Evolutionary conservation across 2,113 vertebrate genomes (phyloP).

Genomic region (Prochilodus magdalenae): DNA sequence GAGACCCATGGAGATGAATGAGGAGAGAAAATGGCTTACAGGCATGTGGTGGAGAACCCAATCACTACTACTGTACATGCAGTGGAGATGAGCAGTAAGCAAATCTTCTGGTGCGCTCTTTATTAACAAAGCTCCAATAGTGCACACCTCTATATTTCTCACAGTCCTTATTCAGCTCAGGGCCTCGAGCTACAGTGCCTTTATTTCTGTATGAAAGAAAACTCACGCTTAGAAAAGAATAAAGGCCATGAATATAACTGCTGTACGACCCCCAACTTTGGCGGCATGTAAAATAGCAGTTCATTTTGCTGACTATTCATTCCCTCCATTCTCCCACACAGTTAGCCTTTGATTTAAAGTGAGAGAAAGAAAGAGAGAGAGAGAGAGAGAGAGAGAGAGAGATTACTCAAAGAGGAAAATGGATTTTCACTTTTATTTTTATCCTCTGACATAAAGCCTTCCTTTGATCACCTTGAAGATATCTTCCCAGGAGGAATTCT

Average conservation of each 20-base stretch:
- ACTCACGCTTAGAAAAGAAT: neutral
- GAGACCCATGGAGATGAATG: slow-evolving; percentile 26
- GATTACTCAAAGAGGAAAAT: slow-evolving; percentile 33
- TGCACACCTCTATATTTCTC: slow-evolving; percentile 25
- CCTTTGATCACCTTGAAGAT: slow-evolving; percentile 49
- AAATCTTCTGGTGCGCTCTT: neutral
- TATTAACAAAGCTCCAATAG: slow-evolving; percentile 26
- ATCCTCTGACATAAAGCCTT: slow-evolving; percentile 38
- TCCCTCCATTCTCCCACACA: slow-evolving; percentile 4
- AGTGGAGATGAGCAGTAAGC: neutral
- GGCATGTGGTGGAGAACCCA: slow-evolving; percentile 3
- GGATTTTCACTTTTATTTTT: slow-evolving; percentile 23
- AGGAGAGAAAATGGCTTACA: slow-evolving; percentile 16
- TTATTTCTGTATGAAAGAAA: neutral
- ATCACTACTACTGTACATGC: slow-evolving; percentile 12
- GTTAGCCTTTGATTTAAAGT: slow-evolving; percentile 28
- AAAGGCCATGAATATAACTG: neutral
- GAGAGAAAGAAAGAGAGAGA: slow-evolving; percentile 19
- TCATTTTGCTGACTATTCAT: slow-evolving; percentile 39
- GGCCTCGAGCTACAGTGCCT: neutral
- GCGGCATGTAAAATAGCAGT: slow-evolving; percentile 14
- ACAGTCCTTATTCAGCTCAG: neutral
- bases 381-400: slow-evolving; percentile 16
- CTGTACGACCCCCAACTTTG: slow-evolving; percentile 20
- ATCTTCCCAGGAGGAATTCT: slow-evolving; percentile 27